Evolutionary conservation across 2,888 invertebrate species (phyloP), one percentile per base, ranked within the genome.

Genomic region (Drosophila gaucha): DNA sequence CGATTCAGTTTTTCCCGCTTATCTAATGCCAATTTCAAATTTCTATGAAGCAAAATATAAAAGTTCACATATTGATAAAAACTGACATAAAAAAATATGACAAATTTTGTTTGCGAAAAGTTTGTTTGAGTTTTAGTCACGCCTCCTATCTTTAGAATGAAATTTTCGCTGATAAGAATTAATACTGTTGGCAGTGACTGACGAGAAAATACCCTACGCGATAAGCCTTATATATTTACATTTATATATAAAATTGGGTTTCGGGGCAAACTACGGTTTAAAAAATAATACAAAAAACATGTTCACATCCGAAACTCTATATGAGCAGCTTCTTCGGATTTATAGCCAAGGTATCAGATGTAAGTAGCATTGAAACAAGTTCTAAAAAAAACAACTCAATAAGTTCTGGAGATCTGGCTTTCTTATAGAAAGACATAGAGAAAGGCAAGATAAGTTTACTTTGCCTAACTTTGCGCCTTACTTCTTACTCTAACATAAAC

Each of bases 101-200:
- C 50, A 28, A 49, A 28, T 49, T 49, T 31, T 14, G 62, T 18
- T 14, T 22, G 49, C n/a, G 14, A 24, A 26, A 35, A 12, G 9
- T 55, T 35, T 57, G 33, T 57, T 43, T 59, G 59, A 28, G 35
- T 9, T 36, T 46, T 59, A 59, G 60, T 59, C 59, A 60, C 36
- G 14, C n/a, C 18, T 31, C 38, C 10, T 60, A 60, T 60, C 62
- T 44, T 30, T 59, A 46, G 2, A 12, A 28, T 18, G 43, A 22
- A 18, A 6, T 24, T 16, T 14, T 59, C 4, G 18, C 38, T 38
- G 59, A 59, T 60, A 59, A 38, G 2, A 1, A 24, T 46, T 2
- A 9, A 30, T 0, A 20, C 6, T 22, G 10, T 6, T 10, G 2
- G 0, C 1, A 20, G 8, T n/a, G 20, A 10, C 3, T 9, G 36